A percentile compares a stretch with the other conserved stretches of the same genome.
These are phyloP conservation scores for Atta colombica DNA, from an alignment of 1,140 invertebrate genomes.

Conservation along the genomic window DNA sequence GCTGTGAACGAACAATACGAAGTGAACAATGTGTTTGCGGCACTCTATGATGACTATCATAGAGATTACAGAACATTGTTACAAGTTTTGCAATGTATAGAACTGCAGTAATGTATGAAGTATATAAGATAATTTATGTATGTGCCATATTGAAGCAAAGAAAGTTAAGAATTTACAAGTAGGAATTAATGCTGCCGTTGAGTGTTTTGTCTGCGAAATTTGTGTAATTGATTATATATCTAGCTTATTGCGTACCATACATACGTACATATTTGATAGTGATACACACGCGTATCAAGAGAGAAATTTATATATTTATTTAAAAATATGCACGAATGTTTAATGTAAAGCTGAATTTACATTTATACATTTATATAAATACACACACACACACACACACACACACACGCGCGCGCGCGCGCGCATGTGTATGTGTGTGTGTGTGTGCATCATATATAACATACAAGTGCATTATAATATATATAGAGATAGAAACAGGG, in stretches of 20 bases:
- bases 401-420: no score
- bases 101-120: neutral
- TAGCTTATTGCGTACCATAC: neutral
- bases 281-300: no score
- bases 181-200: conserved; percentile 23
- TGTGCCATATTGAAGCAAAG: neutral
- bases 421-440: no score
- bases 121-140: neutral
- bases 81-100: neutral
- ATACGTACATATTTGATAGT: no score
- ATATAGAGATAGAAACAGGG: no score
- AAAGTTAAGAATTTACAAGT: neutral
- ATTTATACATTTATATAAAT: no score
- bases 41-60: neutral
- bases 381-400: no score
- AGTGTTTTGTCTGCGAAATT: neutral
- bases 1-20: conserved; percentile 43
- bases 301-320: neutral
- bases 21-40: conserved; percentile 22
- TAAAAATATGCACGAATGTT: neutral
- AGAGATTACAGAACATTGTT: neutral
- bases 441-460: no score
- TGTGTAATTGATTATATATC: conserved; percentile 20
- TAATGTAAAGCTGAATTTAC: neutral
- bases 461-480: no score